Base-by-base conservation (phyloP, 2,797 vertebrate species). In the Leontocebus nigricollis region DNA sequence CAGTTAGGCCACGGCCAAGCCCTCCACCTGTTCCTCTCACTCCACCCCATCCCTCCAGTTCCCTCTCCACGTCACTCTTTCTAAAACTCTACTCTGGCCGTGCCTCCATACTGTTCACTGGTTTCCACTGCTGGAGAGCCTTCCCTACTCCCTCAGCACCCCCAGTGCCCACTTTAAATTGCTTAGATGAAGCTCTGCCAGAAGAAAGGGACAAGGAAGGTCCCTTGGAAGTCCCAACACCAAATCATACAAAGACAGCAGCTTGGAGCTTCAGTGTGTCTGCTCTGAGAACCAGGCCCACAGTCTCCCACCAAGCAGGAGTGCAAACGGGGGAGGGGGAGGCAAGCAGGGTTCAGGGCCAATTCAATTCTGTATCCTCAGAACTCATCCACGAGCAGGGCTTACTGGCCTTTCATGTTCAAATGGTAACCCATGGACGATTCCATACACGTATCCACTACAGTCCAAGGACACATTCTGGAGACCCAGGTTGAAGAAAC, bases 281-380 rank as follows among this genome's bases (percentile, higher is more conserved):
- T 26, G 41, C 15, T 13, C n/a, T 48, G 30, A 48, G 26, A 46
- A 27, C 15, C 2, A 22, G 64, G 48, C n/a, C 64, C 30, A 33
- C 0, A 26, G 3, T 5, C 48, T 94, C 75, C 81, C 67, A 36
- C 15, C 46, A 61, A 55, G 19, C 41, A 61, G 61, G 19, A 77
- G 41, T 22, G 61, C 15, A 67, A 57, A n/a, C 27, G 82, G 9
- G 0, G 0, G 12, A 1, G 4, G 13, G 1, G 4, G 44, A 5
- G 4, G 17, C 44, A 24, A 19, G 26, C 46, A 20, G 84, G 91
- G 17, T 41, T 20, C 11, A 30, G 48, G 67, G n/a, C 30, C 0
- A 1, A 36, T 41, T 55, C 19, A 2, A 3, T 20, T 82, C 36
- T 22, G 26, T 36, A 33, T 27, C 52, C 39, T 88, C 19, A 33